A percentile compares a stretch with the other conserved stretches of the same genome.
Evolutionary conservation across 2,797 vertebrate species (phyloP).

Genomic region (Lophotriccus pileatus): DNA sequence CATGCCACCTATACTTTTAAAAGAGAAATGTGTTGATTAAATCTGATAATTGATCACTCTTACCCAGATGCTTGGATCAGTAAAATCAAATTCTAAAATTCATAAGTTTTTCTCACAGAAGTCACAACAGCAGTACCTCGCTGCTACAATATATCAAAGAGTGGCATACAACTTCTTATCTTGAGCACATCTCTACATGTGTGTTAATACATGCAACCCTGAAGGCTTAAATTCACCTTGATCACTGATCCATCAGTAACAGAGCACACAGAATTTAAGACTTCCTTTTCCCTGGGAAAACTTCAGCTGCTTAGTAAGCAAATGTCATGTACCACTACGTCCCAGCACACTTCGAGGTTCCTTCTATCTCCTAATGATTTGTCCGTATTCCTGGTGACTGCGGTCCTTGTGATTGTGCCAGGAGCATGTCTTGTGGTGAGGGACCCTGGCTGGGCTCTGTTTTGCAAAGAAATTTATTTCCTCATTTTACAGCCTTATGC

Average conservation of each 20-base stretch:
- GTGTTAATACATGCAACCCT: background rate
- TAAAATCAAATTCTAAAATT: background rate
- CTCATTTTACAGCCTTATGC: background rate
- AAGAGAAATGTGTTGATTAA: background rate
- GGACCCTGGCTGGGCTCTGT: background rate
- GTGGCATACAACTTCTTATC: background rate
- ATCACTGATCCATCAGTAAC: background rate
- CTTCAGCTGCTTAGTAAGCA: background rate
- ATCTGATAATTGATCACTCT: background rate
- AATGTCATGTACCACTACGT: background rate
- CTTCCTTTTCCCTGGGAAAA: background rate
- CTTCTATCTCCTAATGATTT: background rate
- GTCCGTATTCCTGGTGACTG: background rate
- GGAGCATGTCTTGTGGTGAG: background rate
- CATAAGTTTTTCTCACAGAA: background rate
- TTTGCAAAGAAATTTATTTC: conserved; percentile 19
- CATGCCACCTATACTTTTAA: background rate
- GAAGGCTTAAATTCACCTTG: background rate
- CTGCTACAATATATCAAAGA: background rate
- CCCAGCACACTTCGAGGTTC: background rate
- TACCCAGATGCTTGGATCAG: background rate
- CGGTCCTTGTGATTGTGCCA: background rate
- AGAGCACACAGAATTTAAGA: background rate
- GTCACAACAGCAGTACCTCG: background rate
- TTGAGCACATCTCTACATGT: background rate